Base-by-base conservation (phyloP, 37 sponge, comb jelly and placozoan genomes). In the Sycon ciliatum region DNA sequence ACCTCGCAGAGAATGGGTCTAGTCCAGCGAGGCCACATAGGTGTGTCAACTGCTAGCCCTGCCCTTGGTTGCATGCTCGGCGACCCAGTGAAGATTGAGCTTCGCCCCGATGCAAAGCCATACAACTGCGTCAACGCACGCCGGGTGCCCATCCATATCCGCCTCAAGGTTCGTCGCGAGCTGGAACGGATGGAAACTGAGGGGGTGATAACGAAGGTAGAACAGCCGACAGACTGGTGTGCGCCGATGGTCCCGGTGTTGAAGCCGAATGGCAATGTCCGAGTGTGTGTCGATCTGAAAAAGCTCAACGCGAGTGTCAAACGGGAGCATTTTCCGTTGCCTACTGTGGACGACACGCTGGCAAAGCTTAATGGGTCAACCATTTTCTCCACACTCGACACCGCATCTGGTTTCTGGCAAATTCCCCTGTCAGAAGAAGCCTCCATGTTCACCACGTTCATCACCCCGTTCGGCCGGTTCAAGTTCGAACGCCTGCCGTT, bases 201-300 rank as follows among this genome's bases (percentile, higher is more conserved):
- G 2, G 57, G 68, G 3, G 62, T 70, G 23, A 78, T 78, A n/a
- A 60, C 79, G 22, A 69, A 71, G 36, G 71, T 78, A 6, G 55
- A 67, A 29, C 37, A 77, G 9, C 68, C 78, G 6, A 77, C 78
- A 18, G 24, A 32, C 13, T 77, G 79, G 79, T 78, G 79, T 58
- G 71, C 79, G 1, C 62, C 71, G 27, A 70, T 78, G 79, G 79
- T 78, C 18, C 56, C 67, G 11, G 77, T 76, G 22, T 68, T 56
- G 4, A 76, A 65, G 55, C 30, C 30, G 35, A 34, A 16, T 32
- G 77, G 77, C 0, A 23, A 1, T 27, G 68, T 76, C n/a, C 16
- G 67, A 46, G 64, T 64, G 13, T 73, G 73, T 57, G 58, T 73
- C 0, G 73, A 73, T 4, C 29, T 75, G 32, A 65, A 34, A 22